These are phyloP conservation scores for Morone chrysops DNA, from an alignment of 2,113 vertebrate genomes.

Conservation along the genomic window DNA sequence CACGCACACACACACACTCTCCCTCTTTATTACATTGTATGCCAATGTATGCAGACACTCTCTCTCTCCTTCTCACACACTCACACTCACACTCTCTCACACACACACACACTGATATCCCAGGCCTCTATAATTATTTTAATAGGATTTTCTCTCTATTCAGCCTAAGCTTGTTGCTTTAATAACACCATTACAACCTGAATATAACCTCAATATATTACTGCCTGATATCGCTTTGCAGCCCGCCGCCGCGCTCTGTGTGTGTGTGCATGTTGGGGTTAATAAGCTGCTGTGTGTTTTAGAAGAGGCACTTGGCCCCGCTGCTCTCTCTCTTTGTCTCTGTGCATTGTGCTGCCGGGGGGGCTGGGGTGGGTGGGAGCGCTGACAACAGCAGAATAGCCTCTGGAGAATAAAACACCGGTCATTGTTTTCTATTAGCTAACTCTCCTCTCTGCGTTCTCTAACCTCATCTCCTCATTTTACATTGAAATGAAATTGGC, in stretches of 20 bases:
- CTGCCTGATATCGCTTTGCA: slow-evolving; percentile 68
- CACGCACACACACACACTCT: too few species aligned
- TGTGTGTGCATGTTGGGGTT: slow-evolving; percentile 81
- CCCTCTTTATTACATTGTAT: not conserved
- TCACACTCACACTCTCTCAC: slow-evolving; percentile 58
- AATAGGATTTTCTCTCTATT: slow-evolving; percentile 81
- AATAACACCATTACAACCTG: slow-evolving; percentile 84
- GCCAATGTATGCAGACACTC: not conserved
- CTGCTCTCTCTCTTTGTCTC: slow-evolving; percentile 82
- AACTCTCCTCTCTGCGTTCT: slow-evolving; percentile 54
- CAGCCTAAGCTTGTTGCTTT: slow-evolving; percentile 79
- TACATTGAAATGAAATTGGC: slow-evolving; percentile 82
- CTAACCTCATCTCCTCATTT: slow-evolving; percentile 76
- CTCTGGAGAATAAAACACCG: slow-evolving; percentile 78
- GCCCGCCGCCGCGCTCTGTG: slow-evolving; percentile 34
- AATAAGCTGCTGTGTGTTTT: slow-evolving; percentile 84
- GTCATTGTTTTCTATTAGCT: slow-evolving; percentile 85
- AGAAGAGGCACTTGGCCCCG: slow-evolving; percentile 79
- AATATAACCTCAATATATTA: slow-evolving; percentile 83
- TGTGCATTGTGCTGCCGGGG: slow-evolving; percentile 61
- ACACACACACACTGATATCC: slow-evolving; percentile 44
- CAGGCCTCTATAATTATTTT: slow-evolving; percentile 80
- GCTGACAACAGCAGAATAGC: slow-evolving; percentile 78
- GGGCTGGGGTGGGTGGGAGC: slow-evolving; percentile 49
- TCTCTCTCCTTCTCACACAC: slow-evolving; percentile 32